Conservation (phyloP, 2,113 vertebrate genomes). For the Aplodontia rufa region DNA sequence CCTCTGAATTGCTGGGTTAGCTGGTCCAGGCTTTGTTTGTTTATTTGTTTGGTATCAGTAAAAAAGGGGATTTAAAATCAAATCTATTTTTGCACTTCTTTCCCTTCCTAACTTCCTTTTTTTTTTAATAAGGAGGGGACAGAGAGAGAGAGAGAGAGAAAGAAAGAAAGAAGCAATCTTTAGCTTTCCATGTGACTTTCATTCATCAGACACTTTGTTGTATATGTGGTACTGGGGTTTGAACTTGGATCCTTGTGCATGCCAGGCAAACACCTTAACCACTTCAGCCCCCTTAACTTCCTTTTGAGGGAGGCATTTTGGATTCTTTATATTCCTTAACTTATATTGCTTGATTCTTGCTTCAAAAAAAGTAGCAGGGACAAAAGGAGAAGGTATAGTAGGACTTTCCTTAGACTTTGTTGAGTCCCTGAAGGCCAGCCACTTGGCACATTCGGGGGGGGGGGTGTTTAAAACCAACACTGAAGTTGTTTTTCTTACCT, state of each 20-base stretch:
- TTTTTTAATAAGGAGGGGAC: too few species aligned
- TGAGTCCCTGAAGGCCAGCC: background rate
- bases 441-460: conserved; percentile 48
- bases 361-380: background rate
- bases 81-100: background rate
- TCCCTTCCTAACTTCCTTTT: background rate
- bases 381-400: accelerated
- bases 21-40: background rate
- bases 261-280: too few species aligned
- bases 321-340: background rate
- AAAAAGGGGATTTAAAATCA: conserved; percentile 13
- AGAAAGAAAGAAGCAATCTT: too few species aligned
- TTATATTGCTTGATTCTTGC: background rate
- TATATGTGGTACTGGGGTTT: too few species aligned
- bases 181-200: too few species aligned
- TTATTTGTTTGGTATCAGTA: background rate
- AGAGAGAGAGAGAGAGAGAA: too few species aligned
- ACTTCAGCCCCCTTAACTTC: background rate
- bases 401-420: background rate
- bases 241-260: too few species aligned
- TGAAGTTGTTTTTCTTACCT: conserved; percentile 59
- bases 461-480: conserved; percentile 64
- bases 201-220: too few species aligned
- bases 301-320: background rate
- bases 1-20: background rate